Conservation (phyloP, 2,113 vertebrate genomes). For the Camelus dromedarius region DNA sequence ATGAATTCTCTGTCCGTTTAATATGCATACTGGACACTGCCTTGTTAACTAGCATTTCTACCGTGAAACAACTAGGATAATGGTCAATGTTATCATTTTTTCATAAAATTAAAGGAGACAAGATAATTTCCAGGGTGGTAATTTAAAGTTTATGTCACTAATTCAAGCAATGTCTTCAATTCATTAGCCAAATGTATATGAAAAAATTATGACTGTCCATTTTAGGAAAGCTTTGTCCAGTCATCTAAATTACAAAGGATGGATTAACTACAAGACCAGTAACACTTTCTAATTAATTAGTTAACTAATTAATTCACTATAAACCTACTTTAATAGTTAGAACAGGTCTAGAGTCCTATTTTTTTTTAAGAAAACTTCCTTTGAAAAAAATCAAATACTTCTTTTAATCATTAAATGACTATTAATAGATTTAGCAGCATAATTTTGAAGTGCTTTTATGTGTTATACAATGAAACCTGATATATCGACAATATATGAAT, state of each 20-base stretch:
- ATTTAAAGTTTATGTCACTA: constrained; percentile 25
- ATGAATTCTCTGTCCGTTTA: background rate
- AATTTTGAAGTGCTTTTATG: background rate
- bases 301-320: background rate
- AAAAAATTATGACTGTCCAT: constrained; percentile 17
- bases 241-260: background rate
- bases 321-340: constrained; percentile 26
- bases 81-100: background rate
- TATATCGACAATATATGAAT: background rate
- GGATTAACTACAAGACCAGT: background rate
- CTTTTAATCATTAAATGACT: background rate
- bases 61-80: background rate
- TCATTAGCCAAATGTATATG: background rate
- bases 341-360: background rate
- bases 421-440: background rate
- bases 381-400: background rate
- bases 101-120: background rate
- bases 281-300: background rate
- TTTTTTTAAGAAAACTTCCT: background rate
- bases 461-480: background rate
- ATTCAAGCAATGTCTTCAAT: background rate
- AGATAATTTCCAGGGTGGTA: background rate
- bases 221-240: background rate
- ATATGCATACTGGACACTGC: background rate
- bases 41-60: background rate